Conservation (phyloP, 64 coral and sea anemone genomes). For the Pocillopora verrucosa region DNA sequence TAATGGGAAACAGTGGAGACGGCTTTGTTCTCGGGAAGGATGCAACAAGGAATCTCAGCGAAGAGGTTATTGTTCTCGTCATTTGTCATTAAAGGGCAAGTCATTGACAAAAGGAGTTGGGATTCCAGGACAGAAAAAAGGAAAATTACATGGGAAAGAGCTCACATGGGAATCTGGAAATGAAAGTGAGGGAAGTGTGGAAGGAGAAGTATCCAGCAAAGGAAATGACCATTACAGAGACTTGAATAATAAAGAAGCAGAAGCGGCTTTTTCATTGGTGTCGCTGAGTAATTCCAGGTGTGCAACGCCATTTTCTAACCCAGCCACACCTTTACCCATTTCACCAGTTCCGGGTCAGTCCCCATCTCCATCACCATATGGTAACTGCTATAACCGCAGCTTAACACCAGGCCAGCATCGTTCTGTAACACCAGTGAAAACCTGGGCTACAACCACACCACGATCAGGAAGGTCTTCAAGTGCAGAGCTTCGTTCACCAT, state of each 20-base stretch:
- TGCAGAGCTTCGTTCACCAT: conserved; percentile 77
- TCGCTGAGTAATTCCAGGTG: conserved; percentile 88
- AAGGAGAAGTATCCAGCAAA: conserved; percentile 72
- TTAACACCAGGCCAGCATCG: conserved; percentile 41
- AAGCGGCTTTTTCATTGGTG: conserved; percentile 87
- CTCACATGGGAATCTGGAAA: conserved; percentile 93
- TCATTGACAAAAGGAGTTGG: conserved; percentile 56
- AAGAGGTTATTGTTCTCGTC: conserved; percentile 90
- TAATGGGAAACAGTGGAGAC: conserved; percentile 98
- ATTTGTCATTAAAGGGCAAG: conserved; percentile 92
- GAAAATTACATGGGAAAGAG: conserved; percentile 65
- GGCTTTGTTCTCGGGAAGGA: conserved; percentile 86
- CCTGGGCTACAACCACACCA: conserved; percentile 42
- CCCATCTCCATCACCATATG: conserved; percentile 70
- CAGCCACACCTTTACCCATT: conserved; percentile 79
- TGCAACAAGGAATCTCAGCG: conserved; percentile 97
- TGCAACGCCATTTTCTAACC: conserved; percentile 90
- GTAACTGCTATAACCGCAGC: conserved; percentile 49
- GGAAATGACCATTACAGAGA: conserved; percentile 23
- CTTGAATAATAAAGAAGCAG: conserved; percentile 87
- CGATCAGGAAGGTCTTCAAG: conserved; percentile 86
- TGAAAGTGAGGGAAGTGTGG: conserved; percentile 96
- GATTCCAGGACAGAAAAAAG: conserved; percentile 91
- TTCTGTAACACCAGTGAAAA: conserved; percentile 53
- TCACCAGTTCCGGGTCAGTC: conserved; percentile 73